phyloP scores from a whole-genome alignment of 2,113 vertebrate genomes.

The Jaculus jaculus region DNA sequence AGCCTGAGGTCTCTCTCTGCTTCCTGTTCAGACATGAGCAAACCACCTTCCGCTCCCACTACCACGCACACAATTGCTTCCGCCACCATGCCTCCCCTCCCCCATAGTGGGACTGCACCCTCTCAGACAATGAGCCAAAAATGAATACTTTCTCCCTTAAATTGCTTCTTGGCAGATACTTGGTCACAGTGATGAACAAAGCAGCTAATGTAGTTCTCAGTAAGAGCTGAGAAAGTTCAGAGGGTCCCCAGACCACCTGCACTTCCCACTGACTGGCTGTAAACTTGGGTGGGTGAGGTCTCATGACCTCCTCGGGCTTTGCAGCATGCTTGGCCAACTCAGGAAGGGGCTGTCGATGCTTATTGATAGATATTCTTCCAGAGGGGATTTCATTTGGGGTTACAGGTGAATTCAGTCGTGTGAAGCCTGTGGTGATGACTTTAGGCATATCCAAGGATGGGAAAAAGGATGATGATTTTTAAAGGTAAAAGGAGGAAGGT shows the following conservation, averaged over 20 bases:
- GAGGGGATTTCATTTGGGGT: neutral
- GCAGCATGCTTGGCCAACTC: neutral
- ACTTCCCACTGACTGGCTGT: neutral
- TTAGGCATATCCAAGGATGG: neutral
- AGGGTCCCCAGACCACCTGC: neutral
- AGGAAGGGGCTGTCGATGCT: neutral
- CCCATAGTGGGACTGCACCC: too few relatives aligned
- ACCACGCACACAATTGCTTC: too few relatives aligned
- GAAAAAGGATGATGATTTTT: neutral
- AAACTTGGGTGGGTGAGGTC: neutral
- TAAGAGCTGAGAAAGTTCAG: neutral
- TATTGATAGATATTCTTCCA: neutral
- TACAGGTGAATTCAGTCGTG: too few relatives aligned
- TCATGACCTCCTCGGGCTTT: neutral
- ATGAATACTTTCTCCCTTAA: too few relatives aligned
- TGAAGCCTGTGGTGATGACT: rapidly evolving
- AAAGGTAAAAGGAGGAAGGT: neutral
- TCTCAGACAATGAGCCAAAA: neutral
- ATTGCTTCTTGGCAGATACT: too few relatives aligned
- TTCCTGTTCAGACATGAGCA: too few relatives aligned
- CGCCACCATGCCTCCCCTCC: neutral
- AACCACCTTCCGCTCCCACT: too few relatives aligned
- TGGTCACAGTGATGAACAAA: neutral
- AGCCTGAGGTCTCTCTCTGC: too few relatives aligned
- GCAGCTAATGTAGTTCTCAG: neutral